Conservation (phyloP, 2,888 invertebrate species). For the Dastarcus helophoroides region DNA sequence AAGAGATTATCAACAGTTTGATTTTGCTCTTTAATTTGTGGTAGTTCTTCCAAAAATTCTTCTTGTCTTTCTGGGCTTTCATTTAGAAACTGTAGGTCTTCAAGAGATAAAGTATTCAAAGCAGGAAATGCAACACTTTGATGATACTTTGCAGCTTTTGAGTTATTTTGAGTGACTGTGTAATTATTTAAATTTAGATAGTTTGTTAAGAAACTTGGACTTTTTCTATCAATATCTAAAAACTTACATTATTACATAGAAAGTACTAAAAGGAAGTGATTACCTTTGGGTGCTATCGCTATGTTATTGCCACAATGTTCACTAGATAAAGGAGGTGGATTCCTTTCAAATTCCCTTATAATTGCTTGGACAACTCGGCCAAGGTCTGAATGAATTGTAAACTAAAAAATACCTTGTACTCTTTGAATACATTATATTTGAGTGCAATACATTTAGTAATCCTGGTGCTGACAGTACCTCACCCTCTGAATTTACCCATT, state of each 20-base stretch:
- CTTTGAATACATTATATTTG: constrained; percentile 7
- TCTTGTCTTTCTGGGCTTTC: constrained; percentile 61
- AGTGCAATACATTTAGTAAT: constrained; percentile 54
- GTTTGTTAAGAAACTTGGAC: constrained; percentile 25
- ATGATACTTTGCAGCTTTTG: too few species aligned
- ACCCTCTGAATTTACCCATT: constrained; percentile 59
- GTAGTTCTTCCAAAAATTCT: constrained; percentile 59
- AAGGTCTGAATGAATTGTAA: constrained; percentile 66
- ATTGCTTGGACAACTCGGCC: constrained; percentile 72
- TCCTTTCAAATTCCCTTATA: constrained; percentile 64
- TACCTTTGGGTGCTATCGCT: constrained; percentile 22
- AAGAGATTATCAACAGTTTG: constrained; percentile 60
- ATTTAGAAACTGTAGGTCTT: constrained; percentile 59
- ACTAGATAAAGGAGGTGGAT: constrained; percentile 39
- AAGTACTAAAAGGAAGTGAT: too few species aligned
- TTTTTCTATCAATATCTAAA: constrained; percentile 27
- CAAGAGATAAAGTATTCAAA: constrained; percentile 40
- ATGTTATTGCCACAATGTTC: constrained; percentile 17
- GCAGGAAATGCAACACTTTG: constrained; percentile 46
- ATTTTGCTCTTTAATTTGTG: constrained; percentile 55
- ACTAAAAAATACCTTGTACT: constrained; percentile 36
- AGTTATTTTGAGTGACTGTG: too few species aligned
- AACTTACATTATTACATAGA: constrained; percentile 11
- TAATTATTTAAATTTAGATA: constrained; percentile 15
- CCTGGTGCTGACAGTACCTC: constrained; percentile 66